A percentile compares a stretch with the other conserved stretches of the same genome.
phyloP scores from a whole-genome alignment of 1,140 invertebrate genomes.

The Euura saliciscinereae region DNA sequence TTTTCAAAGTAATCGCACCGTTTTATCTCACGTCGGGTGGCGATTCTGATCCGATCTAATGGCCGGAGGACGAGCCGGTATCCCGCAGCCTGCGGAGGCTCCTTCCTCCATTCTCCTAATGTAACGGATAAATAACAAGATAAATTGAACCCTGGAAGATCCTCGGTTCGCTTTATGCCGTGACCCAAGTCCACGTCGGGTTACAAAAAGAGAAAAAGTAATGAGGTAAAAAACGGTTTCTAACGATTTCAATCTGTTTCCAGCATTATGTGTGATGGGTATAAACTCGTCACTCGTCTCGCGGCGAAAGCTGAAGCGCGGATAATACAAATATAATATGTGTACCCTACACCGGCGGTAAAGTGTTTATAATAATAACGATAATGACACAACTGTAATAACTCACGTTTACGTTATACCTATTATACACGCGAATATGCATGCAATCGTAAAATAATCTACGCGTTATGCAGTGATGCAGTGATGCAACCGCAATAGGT shows the following conservation, averaged over 20 bases:
- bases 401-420: background rate
- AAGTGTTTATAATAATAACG: background rate
- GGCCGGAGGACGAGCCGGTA: background rate
- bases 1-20: background rate
- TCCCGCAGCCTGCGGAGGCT: background rate
- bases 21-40: background rate
- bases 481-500: background rate
- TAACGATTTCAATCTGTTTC: too few relatives aligned
- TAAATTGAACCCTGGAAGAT: background rate
- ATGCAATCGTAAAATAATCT: background rate
- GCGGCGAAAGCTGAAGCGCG: too few relatives aligned
- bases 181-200: too few relatives aligned
- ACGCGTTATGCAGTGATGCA: background rate
- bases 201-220: too few relatives aligned
- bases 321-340: too few relatives aligned
- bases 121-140: background rate
- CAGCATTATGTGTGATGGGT: too few relatives aligned
- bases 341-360: too few relatives aligned
- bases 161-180: too few relatives aligned
- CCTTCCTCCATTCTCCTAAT: background rate
- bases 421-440: background rate
- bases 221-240: too few relatives aligned
- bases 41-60: constrained; percentile 2
- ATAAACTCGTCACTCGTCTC: too few relatives aligned
- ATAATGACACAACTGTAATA: background rate